A percentile compares a stretch with the other conserved stretches of the same genome.
Evolutionary conservation across 2,888 invertebrate species (phyloP).

Genomic region (Endotricha flammealis): DNA sequence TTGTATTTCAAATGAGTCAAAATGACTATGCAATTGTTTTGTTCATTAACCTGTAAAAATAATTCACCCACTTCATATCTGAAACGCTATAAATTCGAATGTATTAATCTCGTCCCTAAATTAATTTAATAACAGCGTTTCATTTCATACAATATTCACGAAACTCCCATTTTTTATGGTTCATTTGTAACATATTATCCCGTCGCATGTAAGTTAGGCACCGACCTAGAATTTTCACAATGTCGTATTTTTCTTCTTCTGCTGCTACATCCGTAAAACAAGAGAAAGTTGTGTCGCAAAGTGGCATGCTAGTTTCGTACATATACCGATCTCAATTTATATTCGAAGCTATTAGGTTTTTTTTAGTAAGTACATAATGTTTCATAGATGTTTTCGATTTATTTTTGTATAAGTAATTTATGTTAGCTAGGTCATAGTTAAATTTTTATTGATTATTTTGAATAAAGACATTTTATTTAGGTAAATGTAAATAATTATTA

Average conservation of each 20-base stretch:
- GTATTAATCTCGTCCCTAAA: background rate
- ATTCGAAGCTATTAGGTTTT: conserved; percentile 73
- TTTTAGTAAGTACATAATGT: conserved; percentile 44
- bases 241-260: background rate
- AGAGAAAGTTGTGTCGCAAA: conserved; percentile 12
- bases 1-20: conserved; percentile 22
- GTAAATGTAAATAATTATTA: conserved; percentile 56
- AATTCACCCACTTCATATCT: too few species aligned
- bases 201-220: too few species aligned
- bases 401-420: conserved; percentile 38
- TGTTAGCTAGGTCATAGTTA: conserved; percentile 43
- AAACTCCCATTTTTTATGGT: too few species aligned
- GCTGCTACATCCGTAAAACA: conserved; percentile 6
- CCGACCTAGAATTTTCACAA: too few species aligned
- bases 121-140: background rate
- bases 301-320: conserved; percentile 30
- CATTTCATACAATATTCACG: background rate
- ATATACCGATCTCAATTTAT: conserved; percentile 72
- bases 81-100: conserved; percentile 1
- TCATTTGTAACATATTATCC: too few species aligned
- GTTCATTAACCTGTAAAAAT: background rate
- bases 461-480: conserved; percentile 71
- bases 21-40: conserved; percentile 7
- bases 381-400: conserved; percentile 49
- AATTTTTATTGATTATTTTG: conserved; percentile 55